A percentile compares a stretch with the other conserved stretches of the same genome.
These are phyloP conservation scores for Drosophila mercatorum DNA, from an alignment of 2,888 invertebrate genomes.

Conservation along the genomic window DNA sequence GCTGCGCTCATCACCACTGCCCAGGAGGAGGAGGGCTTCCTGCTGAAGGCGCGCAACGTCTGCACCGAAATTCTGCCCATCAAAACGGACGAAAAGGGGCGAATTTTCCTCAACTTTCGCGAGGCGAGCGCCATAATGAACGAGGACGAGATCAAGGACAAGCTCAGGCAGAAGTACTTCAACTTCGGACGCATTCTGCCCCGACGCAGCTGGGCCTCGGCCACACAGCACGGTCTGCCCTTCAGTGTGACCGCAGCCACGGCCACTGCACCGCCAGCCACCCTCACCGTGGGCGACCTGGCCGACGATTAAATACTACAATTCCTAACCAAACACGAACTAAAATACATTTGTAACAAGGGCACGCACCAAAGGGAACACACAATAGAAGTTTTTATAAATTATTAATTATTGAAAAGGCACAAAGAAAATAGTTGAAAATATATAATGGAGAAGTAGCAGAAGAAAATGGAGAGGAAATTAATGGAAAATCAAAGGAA, in stretches of 20 bases:
- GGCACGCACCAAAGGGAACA: slow-evolving; percentile 19
- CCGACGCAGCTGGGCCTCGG: slow-evolving; percentile 83
- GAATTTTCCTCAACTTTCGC: slow-evolving; percentile 84
- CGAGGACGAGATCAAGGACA: slow-evolving; percentile 84
- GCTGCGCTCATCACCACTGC: slow-evolving; percentile 13
- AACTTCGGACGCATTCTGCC: slow-evolving; percentile 83
- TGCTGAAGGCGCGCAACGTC: slow-evolving; percentile 83
- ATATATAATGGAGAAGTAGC: slow-evolving; percentile 6
- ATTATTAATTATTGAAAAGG: not conserved
- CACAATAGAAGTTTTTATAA: slow-evolving; percentile 7
- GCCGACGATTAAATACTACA: slow-evolving; percentile 62
- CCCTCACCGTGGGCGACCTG: slow-evolving; percentile 68
- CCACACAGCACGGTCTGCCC: slow-evolving; percentile 79
- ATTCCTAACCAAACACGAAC: slow-evolving; percentile 5
- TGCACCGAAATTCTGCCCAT: slow-evolving; percentile 85
- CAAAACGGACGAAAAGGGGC: slow-evolving; percentile 84
- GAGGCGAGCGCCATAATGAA: slow-evolving; percentile 84
- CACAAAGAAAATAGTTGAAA: not conserved
- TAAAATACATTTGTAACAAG: slow-evolving; percentile 13
- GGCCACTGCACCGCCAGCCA: slow-evolving; percentile 49
- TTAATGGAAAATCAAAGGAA: not conserved
- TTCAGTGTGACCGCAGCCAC: slow-evolving; percentile 65
- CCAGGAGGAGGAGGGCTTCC: slow-evolving; percentile 79
- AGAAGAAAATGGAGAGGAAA: not conserved
- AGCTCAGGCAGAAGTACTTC: slow-evolving; percentile 83